phyloP scores from a whole-genome alignment of 2,888 invertebrate species.

The Cremastinae sp. region DNA sequence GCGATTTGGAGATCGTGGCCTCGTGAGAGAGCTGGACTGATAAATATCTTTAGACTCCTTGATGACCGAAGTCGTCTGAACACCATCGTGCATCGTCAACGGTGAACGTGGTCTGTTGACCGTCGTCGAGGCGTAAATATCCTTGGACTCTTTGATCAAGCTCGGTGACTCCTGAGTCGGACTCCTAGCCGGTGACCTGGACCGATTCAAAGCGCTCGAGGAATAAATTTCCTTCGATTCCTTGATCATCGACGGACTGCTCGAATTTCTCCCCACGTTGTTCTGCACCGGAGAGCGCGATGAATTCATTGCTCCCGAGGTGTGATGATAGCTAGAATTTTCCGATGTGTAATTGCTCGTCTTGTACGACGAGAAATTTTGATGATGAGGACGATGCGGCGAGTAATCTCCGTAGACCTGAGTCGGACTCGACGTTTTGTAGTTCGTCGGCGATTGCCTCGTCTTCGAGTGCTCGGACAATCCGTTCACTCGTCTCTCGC shows the following conservation, averaged over 20 bases:
- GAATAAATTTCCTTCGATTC: constrained; percentile 76
- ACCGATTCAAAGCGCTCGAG: constrained; percentile 67
- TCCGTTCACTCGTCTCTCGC: constrained; percentile 75
- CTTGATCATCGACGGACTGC: constrained; percentile 72
- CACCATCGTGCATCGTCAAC: constrained; percentile 49
- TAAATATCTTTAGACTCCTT: constrained; percentile 76
- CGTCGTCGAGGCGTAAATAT: constrained; percentile 68
- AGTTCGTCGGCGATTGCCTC: constrained; percentile 61
- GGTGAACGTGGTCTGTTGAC: constrained; percentile 69
- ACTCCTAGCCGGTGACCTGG: constrained; percentile 62
- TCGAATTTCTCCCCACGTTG: constrained; percentile 66
- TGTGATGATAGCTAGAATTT: constrained; percentile 60
- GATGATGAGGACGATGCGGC: constrained; percentile 65
- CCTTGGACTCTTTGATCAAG: constrained; percentile 70
- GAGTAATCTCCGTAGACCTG: constrained; percentile 65
- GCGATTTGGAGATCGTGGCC: constrained; percentile 71
- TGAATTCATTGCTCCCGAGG: constrained; percentile 67
- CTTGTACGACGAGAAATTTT: constrained; percentile 67
- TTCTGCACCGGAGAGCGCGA: constrained; percentile 70
- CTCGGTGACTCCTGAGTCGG: constrained; percentile 71
- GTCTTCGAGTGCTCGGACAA: constrained; percentile 61
- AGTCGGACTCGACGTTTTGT: constrained; percentile 73
- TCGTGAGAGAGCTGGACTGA: constrained; percentile 70
- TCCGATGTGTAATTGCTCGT: constrained; percentile 67
- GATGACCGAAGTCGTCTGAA: constrained; percentile 65